A percentile compares a stretch with the other conserved stretches of the same genome.
Conservation (phyloP, 2,113 vertebrate genomes). For the Colossoma macropomum region DNA sequence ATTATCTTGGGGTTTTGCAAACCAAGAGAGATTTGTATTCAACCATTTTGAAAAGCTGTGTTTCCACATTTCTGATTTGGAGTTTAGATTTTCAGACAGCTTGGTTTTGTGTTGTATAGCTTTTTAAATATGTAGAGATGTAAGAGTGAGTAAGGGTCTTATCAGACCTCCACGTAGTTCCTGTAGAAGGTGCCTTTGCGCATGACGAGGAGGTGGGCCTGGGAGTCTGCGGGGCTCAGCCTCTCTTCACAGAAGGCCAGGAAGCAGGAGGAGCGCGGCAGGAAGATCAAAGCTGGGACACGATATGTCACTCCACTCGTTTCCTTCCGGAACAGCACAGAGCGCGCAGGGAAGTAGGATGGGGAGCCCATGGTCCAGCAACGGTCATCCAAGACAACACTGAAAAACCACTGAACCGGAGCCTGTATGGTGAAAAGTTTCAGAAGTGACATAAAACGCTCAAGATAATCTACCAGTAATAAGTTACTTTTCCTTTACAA, state of each 20-base stretch:
- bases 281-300: constrained; percentile 86
- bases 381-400: neutral
- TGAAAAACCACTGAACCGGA: neutral
- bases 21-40: too few species aligned
- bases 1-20: too few species aligned
- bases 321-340: constrained; percentile 87
- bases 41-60: too few species aligned
- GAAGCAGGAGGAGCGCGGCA: constrained; percentile 78
- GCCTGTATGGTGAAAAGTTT: neutral
- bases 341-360: constrained; percentile 81
- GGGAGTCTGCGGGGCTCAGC: constrained; percentile 83
- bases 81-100: too few species aligned
- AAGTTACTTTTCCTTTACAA: too few species aligned
- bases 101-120: too few species aligned
- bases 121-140: too few species aligned
- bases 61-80: too few species aligned
- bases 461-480: too few species aligned
- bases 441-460: neutral
- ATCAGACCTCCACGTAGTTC: constrained; percentile 86
- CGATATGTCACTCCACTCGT: constrained; percentile 88
- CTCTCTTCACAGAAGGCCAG: constrained; percentile 93
- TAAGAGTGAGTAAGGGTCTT: neutral
- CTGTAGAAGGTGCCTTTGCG: constrained; percentile 82
- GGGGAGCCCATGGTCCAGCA: constrained; percentile 76
- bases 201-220: constrained; percentile 90